phyloP scores from a whole-genome alignment of 2,113 vertebrate species.

The Clarias batrachus region DNA sequence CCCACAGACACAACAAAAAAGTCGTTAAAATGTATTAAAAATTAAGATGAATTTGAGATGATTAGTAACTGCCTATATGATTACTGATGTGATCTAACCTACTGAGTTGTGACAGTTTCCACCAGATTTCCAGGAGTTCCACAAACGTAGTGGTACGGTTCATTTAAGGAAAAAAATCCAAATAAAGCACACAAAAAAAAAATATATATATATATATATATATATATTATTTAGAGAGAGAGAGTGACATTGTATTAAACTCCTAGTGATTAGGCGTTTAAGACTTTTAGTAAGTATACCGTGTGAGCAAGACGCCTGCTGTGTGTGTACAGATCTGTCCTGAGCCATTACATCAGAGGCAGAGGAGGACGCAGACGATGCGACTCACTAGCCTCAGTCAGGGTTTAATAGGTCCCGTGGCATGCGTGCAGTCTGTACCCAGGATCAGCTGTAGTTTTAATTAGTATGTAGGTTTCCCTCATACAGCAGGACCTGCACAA shows the following conservation, averaged over 20 bases:
- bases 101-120: not conserved
- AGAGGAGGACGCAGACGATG: constrained; percentile 11
- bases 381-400: constrained; percentile 36
- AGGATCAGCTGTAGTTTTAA: constrained; percentile 57
- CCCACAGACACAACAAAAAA: not conserved
- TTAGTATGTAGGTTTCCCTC: constrained; percentile 63
- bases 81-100: too few relatives aligned
- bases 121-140: not conserved
- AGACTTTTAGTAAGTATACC: not conserved
- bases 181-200: not conserved
- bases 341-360: constrained; percentile 33
- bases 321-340: constrained; percentile 14
- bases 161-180: not conserved
- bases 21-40: not conserved
- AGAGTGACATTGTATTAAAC: not conserved
- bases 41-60: not conserved
- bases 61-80: not conserved
- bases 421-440: constrained; percentile 25
- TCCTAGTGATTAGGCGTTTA: not conserved
- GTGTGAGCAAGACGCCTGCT: not conserved
- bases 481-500: constrained; percentile 60
- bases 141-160: not conserved
- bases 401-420: constrained; percentile 19
- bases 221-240: not conserved
- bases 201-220: not conserved